Evolutionary conservation across 2,888 invertebrate genomes (phyloP).

Genomic region (Ernsta delagoae): DNA sequence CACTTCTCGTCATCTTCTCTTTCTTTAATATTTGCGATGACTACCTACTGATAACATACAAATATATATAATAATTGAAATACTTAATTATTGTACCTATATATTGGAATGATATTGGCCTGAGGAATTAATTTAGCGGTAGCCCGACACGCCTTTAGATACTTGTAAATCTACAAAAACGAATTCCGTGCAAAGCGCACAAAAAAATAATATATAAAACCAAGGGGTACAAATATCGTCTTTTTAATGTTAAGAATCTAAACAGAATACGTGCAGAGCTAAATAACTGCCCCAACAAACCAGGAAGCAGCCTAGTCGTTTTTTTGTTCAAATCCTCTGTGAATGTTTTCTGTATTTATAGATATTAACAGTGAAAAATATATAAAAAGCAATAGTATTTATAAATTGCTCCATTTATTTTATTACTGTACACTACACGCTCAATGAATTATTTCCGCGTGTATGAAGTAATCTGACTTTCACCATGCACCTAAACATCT

Average conservation of each 20-base stretch:
- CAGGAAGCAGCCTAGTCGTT: not conserved
- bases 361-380: slow-evolving; percentile 14
- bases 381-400: slow-evolving; percentile 2
- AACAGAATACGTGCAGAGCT: not conserved
- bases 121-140: no score
- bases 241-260: not conserved
- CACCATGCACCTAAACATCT: slow-evolving; percentile 13
- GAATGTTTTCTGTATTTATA: not conserved
- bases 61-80: no score
- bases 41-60: no score
- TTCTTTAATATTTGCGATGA: no score
- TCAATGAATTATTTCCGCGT: slow-evolving; percentile 29
- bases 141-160: no score
- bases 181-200: no score
- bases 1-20: no score
- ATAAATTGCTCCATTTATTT: slow-evolving; percentile 15
- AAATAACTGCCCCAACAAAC: not conserved
- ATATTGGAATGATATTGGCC: no score
- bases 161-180: no score
- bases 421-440: slow-evolving; percentile 21
- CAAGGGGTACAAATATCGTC: no score
- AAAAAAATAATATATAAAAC: no score
- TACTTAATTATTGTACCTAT: no score
- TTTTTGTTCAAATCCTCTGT: not conserved
- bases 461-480: slow-evolving; percentile 26